Evolutionary conservation across 1,140 invertebrate species (phyloP).

Genomic region (Ladona fulva): DNA sequence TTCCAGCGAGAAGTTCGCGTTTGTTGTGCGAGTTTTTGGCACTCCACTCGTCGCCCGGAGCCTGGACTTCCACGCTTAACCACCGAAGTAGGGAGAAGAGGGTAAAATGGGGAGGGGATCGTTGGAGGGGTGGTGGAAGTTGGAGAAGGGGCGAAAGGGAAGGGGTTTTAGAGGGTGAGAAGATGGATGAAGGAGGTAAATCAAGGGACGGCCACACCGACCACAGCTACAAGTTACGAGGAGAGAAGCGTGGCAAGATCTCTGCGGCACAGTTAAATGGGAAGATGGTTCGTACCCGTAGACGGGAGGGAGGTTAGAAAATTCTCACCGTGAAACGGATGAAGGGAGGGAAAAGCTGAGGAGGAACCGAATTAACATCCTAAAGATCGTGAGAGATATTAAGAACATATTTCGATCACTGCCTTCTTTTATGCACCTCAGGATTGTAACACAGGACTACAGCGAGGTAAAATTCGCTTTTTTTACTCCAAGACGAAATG

Average conservation of each 20-base stretch:
- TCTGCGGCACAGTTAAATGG: constrained; percentile 1
- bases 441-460: no score
- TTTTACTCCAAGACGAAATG: no score
- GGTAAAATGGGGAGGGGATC: not conserved
- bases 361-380: no score
- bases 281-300: not conserved
- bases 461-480: no score
- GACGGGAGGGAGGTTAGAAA: not conserved
- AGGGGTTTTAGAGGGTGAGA: not conserved
- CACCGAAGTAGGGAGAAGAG: no score
- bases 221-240: constrained; percentile 3
- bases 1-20: no score
- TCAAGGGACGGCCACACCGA: constrained; percentile 1
- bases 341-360: not conserved
- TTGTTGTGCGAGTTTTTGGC: no score
- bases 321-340: not conserved
- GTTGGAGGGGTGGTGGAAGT: not conserved
- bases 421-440: no score
- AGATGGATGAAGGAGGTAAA: constrained; percentile 9
- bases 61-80: no score
- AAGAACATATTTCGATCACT: no score
- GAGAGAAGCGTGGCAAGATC: not conserved
- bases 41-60: no score
- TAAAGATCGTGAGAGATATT: no score
- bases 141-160: not conserved